Evolutionary conservation across 2,888 invertebrate genomes (phyloP).

Genomic region (Leptinotarsa tumamoca): DNA sequence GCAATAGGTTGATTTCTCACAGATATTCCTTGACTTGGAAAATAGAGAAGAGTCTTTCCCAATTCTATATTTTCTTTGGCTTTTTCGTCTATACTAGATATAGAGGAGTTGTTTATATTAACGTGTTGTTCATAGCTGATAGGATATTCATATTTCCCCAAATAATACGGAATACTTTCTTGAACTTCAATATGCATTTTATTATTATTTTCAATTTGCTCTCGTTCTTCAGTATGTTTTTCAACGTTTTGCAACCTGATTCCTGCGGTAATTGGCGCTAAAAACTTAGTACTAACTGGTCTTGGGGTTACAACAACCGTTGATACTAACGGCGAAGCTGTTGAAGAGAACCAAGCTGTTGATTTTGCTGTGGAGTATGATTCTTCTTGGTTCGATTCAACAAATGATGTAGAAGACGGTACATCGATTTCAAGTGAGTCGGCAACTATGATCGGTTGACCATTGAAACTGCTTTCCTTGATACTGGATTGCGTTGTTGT

Average conservation of each 20-base stretch:
- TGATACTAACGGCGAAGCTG: conserved; percentile 45
- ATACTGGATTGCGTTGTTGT: conserved; percentile 47
- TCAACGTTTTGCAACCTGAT: conserved; percentile 68
- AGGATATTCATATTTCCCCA: conserved; percentile 66
- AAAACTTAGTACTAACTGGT: conserved; percentile 70
- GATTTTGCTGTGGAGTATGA: conserved; percentile 51
- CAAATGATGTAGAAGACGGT: conserved; percentile 53
- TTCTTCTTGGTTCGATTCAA: conserved; percentile 41
- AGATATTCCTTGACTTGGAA: conserved; percentile 42
- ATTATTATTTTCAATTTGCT: conserved; percentile 59
- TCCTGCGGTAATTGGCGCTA: conserved; percentile 74
- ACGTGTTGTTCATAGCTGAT: conserved; percentile 62
- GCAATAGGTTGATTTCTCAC: conserved; percentile 2
- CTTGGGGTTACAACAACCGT: conserved; percentile 70
- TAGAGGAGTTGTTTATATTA: conserved; percentile 45
- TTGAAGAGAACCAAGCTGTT: conserved; percentile 47
- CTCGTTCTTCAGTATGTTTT: conserved; percentile 33
- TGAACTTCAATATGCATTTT: conserved; percentile 73
- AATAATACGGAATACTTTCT: conserved; percentile 72
- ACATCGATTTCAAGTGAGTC: conserved; percentile 58
- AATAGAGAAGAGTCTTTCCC: conserved; percentile 63
- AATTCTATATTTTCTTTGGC: conserved; percentile 66
- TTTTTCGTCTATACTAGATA: conserved; percentile 52
- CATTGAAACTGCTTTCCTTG: conserved; percentile 51
- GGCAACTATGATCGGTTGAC: conserved; percentile 64